Evolutionary conservation across 2,888 invertebrate genomes (phyloP).

Genomic region (Drosophila incognita): DNA sequence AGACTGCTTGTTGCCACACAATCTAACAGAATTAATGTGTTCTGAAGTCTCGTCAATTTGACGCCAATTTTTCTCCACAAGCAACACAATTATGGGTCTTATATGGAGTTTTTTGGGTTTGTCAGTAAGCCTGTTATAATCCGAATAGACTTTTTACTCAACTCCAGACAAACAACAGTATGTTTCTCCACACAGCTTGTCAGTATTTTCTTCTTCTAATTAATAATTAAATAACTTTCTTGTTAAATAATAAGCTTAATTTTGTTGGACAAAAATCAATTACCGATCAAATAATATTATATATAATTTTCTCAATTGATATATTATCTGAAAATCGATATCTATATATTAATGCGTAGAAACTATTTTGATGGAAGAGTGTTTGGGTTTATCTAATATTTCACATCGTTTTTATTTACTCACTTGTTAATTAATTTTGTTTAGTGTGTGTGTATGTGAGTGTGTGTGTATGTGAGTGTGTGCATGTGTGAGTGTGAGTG

Average conservation of each 20-base stretch:
- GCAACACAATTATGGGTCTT: background rate
- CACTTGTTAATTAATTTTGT: background rate
- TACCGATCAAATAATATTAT: background rate
- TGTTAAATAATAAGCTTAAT: background rate
- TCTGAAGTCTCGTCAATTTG: background rate
- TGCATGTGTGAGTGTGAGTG: background rate
- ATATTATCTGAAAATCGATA: background rate
- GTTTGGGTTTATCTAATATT: background rate
- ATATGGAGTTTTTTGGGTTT: background rate
- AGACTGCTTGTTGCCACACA: background rate
- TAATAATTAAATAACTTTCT: background rate
- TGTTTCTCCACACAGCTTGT: background rate
- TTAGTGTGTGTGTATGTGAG: too few relatives aligned
- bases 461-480: background rate
- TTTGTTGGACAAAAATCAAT: background rate
- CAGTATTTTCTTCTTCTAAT: background rate
- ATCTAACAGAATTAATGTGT: background rate
- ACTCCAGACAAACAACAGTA: background rate
- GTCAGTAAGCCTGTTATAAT: background rate
- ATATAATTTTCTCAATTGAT: background rate
- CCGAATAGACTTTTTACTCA: background rate
- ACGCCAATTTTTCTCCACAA: background rate
- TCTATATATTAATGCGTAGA: background rate
- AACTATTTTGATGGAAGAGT: background rate
- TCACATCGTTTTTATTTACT: background rate